Evolutionary conservation across 2,888 invertebrate species (phyloP).

Genomic region (Erebia ligea): DNA sequence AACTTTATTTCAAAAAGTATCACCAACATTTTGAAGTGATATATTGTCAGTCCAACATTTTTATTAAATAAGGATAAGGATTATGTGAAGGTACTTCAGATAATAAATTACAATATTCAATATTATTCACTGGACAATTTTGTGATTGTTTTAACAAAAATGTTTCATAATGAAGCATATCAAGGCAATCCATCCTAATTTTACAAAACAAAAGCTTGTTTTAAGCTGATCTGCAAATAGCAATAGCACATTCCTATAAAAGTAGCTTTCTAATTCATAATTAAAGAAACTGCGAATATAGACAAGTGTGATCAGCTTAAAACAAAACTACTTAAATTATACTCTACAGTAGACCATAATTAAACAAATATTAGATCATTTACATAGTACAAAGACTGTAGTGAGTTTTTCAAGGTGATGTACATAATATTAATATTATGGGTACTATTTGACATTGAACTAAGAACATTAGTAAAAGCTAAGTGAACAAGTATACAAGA

Average conservation of each 20-base stretch:
- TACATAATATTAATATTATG: not conserved
- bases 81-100: constrained; percentile 27
- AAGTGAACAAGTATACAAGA: constrained; percentile 21
- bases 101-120: constrained; percentile 29
- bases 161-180: not conserved
- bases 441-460: constrained; percentile 26
- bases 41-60: constrained; percentile 68
- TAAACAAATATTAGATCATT: not conserved
- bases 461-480: constrained; percentile 25
- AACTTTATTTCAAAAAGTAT: constrained; percentile 73
- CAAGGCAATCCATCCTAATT: not conserved
- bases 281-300: not conserved
- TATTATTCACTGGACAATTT: constrained; percentile 14
- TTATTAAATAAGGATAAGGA: constrained; percentile 49
- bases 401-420: not conserved
- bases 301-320: not conserved
- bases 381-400: not conserved
- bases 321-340: not conserved
- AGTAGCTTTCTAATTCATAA: not conserved
- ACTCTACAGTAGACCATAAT: not conserved
- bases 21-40: constrained; percentile 70
- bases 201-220: not conserved
- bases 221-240: not conserved
- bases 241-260: not conserved
- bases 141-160: not conserved